These are phyloP conservation scores for Lateolabrax maculatus DNA, from an alignment of 2,797 vertebrate species.

Conservation along the genomic window DNA sequence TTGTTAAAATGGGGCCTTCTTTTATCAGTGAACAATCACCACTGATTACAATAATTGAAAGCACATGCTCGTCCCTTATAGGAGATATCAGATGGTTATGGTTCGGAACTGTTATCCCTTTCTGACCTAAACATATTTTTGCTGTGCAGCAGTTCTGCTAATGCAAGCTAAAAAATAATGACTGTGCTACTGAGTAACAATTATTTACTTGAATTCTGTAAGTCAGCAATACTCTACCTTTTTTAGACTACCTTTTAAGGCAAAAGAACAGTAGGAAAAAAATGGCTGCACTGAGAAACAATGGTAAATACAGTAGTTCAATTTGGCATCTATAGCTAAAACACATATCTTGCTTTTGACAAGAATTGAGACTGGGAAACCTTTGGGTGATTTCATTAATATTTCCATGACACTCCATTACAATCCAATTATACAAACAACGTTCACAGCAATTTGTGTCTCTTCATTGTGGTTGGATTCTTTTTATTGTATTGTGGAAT, in stretches of 20 bases:
- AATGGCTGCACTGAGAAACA: slow-evolving; percentile 26
- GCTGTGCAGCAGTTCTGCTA: slow-evolving; percentile 18
- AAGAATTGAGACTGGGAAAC: slow-evolving; percentile 43
- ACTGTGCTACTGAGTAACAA: slow-evolving; percentile 27
- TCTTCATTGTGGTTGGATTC: slow-evolving; percentile 61
- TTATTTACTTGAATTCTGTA: slow-evolving; percentile 25
- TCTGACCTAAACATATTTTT: slow-evolving; percentile 24
- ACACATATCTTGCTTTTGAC: slow-evolving; percentile 48
- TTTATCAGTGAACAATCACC: slow-evolving; percentile 1
- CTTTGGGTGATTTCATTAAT: slow-evolving; percentile 65
- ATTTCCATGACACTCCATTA: slow-evolving; percentile 73
- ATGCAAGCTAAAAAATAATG: slow-evolving; percentile 26
- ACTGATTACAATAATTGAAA: slow-evolving; percentile 6
- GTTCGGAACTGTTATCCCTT: slow-evolving; percentile 8
- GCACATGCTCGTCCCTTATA: neutral
- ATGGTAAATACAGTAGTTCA: slow-evolving; percentile 63
- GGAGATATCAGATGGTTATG: neutral
- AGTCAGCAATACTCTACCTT: slow-evolving; percentile 31
- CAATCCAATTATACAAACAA: slow-evolving; percentile 73
- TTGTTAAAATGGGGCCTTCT: neutral
- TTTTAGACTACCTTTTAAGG: slow-evolving; percentile 35
- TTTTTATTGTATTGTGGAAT: slow-evolving; percentile 64
- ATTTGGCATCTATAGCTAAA: slow-evolving; percentile 46
- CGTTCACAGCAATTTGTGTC: slow-evolving; percentile 58
- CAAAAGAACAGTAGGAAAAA: slow-evolving; percentile 15